Evolutionary conservation across 2,797 vertebrate genomes (phyloP).

Genomic region (Cyprinella venusta): DNA sequence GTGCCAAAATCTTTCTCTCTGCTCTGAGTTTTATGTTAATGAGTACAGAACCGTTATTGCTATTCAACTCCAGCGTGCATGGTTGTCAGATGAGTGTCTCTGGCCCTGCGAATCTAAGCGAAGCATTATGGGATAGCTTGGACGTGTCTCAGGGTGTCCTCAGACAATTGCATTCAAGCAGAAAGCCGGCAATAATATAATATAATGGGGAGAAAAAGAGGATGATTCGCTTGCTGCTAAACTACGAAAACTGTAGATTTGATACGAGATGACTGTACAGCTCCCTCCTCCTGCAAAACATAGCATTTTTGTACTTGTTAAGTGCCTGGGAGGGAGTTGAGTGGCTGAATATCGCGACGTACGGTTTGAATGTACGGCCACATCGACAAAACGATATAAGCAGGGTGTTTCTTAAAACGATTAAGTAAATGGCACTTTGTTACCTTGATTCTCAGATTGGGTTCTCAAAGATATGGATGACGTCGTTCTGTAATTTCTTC

Average conservation of each 20-base stretch:
- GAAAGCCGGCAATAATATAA: conserved; percentile 63
- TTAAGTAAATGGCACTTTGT: conserved; percentile 67
- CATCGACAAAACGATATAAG: conserved; percentile 51
- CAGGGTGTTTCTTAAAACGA: conserved; percentile 48
- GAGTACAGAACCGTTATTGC: conserved; percentile 47
- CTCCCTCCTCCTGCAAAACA: conserved; percentile 53
- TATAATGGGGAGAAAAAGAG: conserved; percentile 60
- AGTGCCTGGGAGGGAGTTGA: conserved; percentile 61
- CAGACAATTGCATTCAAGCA: conserved; percentile 66
- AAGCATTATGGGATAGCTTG: conserved; percentile 53
- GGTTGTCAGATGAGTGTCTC: conserved; percentile 56
- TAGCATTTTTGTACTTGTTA: conserved; percentile 61
- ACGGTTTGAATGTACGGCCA: conserved; percentile 72
- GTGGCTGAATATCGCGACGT: conserved; percentile 60
- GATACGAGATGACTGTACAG: conserved; percentile 47
- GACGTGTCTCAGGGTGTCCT: conserved; percentile 64
- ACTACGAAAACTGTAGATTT: conserved; percentile 61
- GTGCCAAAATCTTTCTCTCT: conserved; percentile 76
- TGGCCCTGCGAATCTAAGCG: conserved; percentile 61
- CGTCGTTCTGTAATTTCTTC: conserved; percentile 57
- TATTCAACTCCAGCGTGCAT: conserved; percentile 47
- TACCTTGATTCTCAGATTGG: conserved; percentile 65
- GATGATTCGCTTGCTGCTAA: conserved; percentile 72
- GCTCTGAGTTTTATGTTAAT: conserved; percentile 51
- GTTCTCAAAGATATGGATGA: conserved; percentile 63